These are phyloP conservation scores for Sterna hirundo DNA, from an alignment of 2,113 vertebrate species.

Conservation along the genomic window DNA sequence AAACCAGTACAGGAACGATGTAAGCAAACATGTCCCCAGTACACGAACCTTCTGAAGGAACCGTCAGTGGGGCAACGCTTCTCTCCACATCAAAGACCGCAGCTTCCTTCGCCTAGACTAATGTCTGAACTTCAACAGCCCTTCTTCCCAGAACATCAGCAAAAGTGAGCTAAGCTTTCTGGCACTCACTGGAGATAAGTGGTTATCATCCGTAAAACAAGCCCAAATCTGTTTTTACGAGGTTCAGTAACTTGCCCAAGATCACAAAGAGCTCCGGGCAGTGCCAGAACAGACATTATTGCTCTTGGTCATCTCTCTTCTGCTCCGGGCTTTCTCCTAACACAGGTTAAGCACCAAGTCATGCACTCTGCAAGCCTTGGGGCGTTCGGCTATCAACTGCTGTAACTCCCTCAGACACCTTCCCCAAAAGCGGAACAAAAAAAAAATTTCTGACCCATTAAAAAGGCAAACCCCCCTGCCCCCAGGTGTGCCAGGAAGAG, in stretches of 20 bases:
- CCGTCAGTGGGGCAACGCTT: not conserved
- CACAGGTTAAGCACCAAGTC: not conserved
- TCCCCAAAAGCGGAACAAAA: not conserved
- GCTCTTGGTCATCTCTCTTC: not conserved
- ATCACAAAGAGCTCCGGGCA: not conserved
- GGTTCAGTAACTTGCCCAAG: not conserved
- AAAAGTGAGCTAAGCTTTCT: conserved; percentile 5
- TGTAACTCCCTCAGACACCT: not conserved
- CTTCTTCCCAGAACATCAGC: not conserved
- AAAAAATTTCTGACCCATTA: not conserved
- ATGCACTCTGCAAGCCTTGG: not conserved
- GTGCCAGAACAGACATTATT: not conserved
- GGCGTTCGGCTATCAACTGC: fast-evolving
- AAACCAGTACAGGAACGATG: not conserved
- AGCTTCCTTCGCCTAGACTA: not conserved
- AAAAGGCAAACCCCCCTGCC: not conserved
- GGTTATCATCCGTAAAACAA: not conserved
- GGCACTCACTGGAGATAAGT: not conserved
- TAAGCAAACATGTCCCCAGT: not conserved
- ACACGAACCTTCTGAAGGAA: not conserved
- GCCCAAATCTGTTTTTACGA: not conserved
- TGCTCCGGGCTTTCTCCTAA: not conserved
- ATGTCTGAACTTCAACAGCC: not conserved
- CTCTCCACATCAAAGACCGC: not conserved
- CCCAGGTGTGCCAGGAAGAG: not conserved